A percentile compares a stretch with the other conserved stretches of the same genome.
These are phyloP conservation scores for Chrysolina oricalcia DNA, from an alignment of 2,888 invertebrate species.

Conservation along the genomic window DNA sequence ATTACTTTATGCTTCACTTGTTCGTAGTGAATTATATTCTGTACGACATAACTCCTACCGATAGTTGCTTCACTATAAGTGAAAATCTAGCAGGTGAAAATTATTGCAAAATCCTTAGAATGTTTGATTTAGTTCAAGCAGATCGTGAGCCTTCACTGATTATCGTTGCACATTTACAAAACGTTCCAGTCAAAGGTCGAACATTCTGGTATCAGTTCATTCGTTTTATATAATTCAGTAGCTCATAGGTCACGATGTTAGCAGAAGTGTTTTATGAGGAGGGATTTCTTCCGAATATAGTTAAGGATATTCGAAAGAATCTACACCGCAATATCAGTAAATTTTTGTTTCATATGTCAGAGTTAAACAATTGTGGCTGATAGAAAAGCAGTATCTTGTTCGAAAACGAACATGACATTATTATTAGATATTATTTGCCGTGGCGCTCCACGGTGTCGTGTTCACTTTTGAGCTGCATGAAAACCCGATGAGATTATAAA, in stretches of 20 bases:
- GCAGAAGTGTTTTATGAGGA: too few species aligned
- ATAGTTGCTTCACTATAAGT: conserved; percentile 52
- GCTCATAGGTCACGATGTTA: conserved; percentile 44
- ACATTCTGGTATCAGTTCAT: conserved; percentile 49
- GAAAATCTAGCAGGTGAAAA: conserved; percentile 52
- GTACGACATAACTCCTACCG: conserved; percentile 52
- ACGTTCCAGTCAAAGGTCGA: conserved; percentile 37
- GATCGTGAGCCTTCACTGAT: conserved; percentile 49
- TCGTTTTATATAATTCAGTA: conserved; percentile 48
- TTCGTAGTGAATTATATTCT: conserved; percentile 54
- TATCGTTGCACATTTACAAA: conserved; percentile 47
- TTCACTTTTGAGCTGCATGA: too few species aligned
- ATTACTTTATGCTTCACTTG: conserved; percentile 61
- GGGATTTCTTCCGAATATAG: too few species aligned
- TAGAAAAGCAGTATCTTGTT: too few species aligned
- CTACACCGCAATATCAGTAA: too few species aligned
- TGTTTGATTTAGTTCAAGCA: conserved; percentile 33
- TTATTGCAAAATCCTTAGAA: conserved; percentile 47
- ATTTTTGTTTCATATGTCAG: too few species aligned
- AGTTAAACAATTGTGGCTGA: too few species aligned
- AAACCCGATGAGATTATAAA: too few species aligned
- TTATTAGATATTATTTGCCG: too few species aligned
- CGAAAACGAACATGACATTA: too few species aligned
- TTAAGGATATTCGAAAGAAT: too few species aligned
- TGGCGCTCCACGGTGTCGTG: too few species aligned